Conservation (phyloP, 2,888 invertebrate species). For the Buathra laborator region DNA sequence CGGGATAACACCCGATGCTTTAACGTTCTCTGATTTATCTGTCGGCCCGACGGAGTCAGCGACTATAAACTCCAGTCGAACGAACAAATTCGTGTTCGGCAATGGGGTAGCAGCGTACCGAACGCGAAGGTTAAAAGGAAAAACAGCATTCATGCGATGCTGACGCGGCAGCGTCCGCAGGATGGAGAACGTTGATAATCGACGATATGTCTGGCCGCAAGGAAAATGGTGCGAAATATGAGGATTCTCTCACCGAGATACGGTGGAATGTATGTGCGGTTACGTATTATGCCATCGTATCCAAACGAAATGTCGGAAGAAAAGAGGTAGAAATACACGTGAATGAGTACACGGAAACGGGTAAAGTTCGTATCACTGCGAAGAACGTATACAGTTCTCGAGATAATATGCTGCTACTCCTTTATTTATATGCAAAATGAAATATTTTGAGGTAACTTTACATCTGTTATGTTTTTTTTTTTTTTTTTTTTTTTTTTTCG, state of each 20-base stretch:
- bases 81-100: constrained; percentile 9
- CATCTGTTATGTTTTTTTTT: constrained; percentile 9
- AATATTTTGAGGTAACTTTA: background rate
- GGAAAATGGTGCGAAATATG: constrained; percentile 37
- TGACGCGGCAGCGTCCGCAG: constrained; percentile 40
- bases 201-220: background rate
- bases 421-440: background rate
- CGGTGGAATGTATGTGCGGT: background rate
- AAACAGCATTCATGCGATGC: constrained; percentile 41
- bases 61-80: constrained; percentile 14
- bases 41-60: background rate
- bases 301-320: background rate
- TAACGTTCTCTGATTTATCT: constrained; percentile 16
- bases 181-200: constrained; percentile 33
- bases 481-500: background rate
- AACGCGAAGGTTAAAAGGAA: background rate
- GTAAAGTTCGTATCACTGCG: background rate
- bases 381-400: background rate
- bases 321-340: background rate
- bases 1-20: background rate
- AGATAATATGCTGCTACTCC: background rate
- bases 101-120: background rate
- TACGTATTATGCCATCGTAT: background rate
- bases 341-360: background rate
- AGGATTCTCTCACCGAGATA: constrained; percentile 23